phyloP scores from a whole-genome alignment of 2,888 invertebrate genomes.

The Patella ulyssiponensis region DNA sequence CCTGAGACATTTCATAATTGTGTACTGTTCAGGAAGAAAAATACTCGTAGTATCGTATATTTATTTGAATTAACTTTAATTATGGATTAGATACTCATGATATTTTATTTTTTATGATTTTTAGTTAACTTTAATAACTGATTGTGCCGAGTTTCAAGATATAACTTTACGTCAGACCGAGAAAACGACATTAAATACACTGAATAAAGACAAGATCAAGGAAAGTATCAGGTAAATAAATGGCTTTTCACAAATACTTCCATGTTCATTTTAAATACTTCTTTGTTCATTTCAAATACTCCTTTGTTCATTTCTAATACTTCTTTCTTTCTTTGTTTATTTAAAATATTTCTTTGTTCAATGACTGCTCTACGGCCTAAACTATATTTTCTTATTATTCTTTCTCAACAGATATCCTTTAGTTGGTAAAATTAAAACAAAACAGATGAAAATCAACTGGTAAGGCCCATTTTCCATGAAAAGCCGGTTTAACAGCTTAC shows the following conservation, averaged over 20 bases:
- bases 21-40: no score
- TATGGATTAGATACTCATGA: no score
- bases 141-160: conserved; percentile 80
- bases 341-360: neutral
- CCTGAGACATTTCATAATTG: no score
- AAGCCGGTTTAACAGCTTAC: no score
- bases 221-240: conserved; percentile 76
- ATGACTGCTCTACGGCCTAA: no score
- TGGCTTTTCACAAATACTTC: neutral
- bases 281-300: neutral
- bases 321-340: neutral
- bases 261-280: neutral
- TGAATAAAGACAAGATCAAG: conserved; percentile 78
- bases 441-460: conserved; percentile 82
- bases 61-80: no score
- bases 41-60: no score
- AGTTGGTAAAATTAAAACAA: conserved; percentile 80
- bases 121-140: conserved; percentile 61
- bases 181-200: conserved; percentile 79
- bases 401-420: conserved; percentile 76
- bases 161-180: conserved; percentile 81
- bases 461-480: conserved; percentile 33
- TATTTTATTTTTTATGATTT: neutral
- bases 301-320: neutral
- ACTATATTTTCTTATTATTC: neutral